Evolutionary conservation across 64 coral and sea anemone genomes (phyloP).

Genomic region (Porites australiensis): DNA sequence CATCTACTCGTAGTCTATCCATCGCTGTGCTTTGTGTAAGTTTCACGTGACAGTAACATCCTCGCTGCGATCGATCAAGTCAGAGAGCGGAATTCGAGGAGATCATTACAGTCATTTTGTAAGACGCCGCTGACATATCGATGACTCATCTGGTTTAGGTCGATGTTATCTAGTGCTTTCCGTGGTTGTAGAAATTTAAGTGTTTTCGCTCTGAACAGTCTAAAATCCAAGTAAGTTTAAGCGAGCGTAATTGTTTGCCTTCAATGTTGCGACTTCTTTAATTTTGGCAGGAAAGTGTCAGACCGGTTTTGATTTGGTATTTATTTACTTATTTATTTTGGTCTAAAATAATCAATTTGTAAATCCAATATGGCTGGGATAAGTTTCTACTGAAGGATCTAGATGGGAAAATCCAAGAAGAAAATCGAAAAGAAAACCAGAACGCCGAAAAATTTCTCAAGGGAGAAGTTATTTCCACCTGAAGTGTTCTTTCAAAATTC

Average conservation of each 20-base stretch:
- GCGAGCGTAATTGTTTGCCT: background rate
- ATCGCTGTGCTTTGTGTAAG: no score
- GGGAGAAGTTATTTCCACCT: conserved; percentile 27
- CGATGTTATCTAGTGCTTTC: background rate
- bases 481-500: conserved; percentile 53
- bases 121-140: conserved; percentile 21
- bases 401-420: conserved; percentile 38
- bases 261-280: conserved; percentile 28
- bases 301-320: conserved; percentile 47
- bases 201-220: conserved; percentile 30
- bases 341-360: conserved; percentile 42
- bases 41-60: no score
- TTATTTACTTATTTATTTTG: background rate
- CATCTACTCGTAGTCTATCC: no score
- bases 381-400: conserved; percentile 26
- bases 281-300: background rate
- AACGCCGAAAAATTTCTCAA: conserved; percentile 24
- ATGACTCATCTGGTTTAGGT: conserved; percentile 10
- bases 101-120: background rate
- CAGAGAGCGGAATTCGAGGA: no score
- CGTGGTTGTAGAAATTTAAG: background rate
- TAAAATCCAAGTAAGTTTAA: conserved; percentile 73
- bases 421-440: conserved; percentile 43
- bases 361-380: conserved; percentile 41
- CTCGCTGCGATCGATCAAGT: no score